Evolutionary conservation across 2,888 invertebrate genomes (phyloP).

Genomic region (Linyphia triangularis): DNA sequence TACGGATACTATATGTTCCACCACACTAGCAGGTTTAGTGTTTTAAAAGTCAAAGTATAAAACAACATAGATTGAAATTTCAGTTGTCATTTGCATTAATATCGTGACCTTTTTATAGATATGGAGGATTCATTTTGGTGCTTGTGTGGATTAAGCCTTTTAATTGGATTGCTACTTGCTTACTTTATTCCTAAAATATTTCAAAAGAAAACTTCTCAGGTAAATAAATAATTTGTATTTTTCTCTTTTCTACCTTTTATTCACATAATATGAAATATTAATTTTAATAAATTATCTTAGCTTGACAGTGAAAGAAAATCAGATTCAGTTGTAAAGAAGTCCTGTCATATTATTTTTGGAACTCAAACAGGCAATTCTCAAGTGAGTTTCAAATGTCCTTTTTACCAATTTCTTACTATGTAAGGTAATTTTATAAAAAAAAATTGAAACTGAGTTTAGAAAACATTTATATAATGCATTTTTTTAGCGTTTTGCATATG

Average conservation of each 20-base stretch:
- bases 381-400: slow-evolving; percentile 70
- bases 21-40: no score
- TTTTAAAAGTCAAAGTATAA: no score
- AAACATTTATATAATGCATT: not conserved
- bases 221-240: no score
- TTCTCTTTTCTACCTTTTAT: not conserved
- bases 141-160: not conserved
- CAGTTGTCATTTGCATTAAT: no score
- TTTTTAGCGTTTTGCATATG: slow-evolving; percentile 77
- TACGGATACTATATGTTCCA: no score
- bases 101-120: no score
- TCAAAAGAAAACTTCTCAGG: not conserved
- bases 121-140: not conserved
- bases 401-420: no score
- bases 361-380: slow-evolving; percentile 78
- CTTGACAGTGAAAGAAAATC: not conserved
- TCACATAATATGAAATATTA: not conserved
- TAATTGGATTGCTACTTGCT: not conserved
- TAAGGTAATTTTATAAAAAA: slow-evolving; percentile 6
- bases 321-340: not conserved
- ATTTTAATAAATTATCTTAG: no score
- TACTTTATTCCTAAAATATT: slow-evolving; percentile 3
- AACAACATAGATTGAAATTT: no score
- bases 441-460: not conserved
- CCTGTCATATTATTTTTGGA: slow-evolving; percentile 77